Evolutionary conservation across 2,113 vertebrate species (phyloP), one percentile per base, ranked within the genome.

Genomic region (Cottus gobio): DNA sequence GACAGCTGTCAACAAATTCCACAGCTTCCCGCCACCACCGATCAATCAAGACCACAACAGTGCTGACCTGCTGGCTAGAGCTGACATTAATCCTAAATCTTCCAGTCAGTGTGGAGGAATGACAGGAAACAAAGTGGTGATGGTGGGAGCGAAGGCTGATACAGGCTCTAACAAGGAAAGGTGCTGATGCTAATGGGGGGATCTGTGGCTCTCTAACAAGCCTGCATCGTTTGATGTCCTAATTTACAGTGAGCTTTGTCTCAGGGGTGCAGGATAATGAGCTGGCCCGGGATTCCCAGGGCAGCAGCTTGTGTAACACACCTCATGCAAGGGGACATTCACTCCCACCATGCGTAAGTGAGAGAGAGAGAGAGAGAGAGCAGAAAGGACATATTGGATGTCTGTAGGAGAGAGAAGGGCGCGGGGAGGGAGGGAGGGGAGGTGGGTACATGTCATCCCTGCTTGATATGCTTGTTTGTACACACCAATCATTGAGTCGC

Each of bases 21-120:
- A 85, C 73, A 80, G 77, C 87, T 86, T 75, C 72, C 87, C 78
- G 80, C 88, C 87, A 90, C 80, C 77, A 85, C 86, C 52, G 75
- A 92, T 91, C 85, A 85, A 88, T 92, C 89, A 86, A 74, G 79
- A 81, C 79, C 86, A 82, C 89, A 90, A 66, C 86, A 77, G 83
- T 3, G 34, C 62, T 75, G 87, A 89, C 87, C 91, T 89, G 74
- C 71, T 80, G 91, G 91, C 90, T 69, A 74, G 44, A 61, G 82
- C 80, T 89, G 91, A 92, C 91, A 92, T 92, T 89, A 91, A 93
- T 92, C 88, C 91, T 90, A 87, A 93, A 86, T 31, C 85, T 86
- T 89, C 77, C 74, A 82, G 90, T 90, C 87, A 86, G 85, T 58
- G 85, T 34, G 24, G 60, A 73, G 84, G 82, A 83, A 83, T 84